Base-by-base conservation (phyloP, 2,797 vertebrate species). In the Phrynocephalus vlangalii region DNA sequence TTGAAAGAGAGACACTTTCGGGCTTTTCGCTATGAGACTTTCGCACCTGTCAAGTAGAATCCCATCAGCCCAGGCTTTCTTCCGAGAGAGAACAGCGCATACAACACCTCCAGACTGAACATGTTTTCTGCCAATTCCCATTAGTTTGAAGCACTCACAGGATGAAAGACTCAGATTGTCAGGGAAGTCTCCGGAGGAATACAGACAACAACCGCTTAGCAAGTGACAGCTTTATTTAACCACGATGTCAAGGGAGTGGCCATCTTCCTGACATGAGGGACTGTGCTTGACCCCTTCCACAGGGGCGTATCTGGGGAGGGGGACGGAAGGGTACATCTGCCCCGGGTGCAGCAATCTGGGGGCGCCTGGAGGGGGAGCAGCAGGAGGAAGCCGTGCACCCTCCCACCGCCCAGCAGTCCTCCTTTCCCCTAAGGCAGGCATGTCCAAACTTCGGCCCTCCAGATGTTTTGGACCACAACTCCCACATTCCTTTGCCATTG, bases 1-100 rank as follows among this genome's bases (percentile, higher is more conserved):
- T 87, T 89, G 73, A 48, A 90, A 87, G 13, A 80, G 6, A 67
- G 78, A 85, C 56, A 80, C 5, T 87, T 90, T 89, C 22, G 20
- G 30, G 52, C 68, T 50, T 86, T n/a, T 50, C 63, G 66, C 4
- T 24, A 44, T 11, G 10, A 1, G 22, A 88, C 93, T 93, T 88
- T 71, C 80, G 67, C 88, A 78, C 16, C 3, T 80, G 50, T 24
- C 2, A 1, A 66, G 11, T 56, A 84, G 84, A 93, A 88, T n/a
- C 80, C 84, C 7, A 79, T 0, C 63, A 38, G 44, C 90, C 91
- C 89, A 79, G 87, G 90, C 83, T 15, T 50, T 9, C 52, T 70
- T 76, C 56, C 20, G 50, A 75, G 13, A 24, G 26, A 75, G 22
- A 50, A 56, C 70, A 48, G 28, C 13, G 71, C 7, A 70, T n/a